Evolutionary conservation across 2,888 invertebrate genomes (phyloP).

Genomic region (Shargacucullia verbasci): DNA sequence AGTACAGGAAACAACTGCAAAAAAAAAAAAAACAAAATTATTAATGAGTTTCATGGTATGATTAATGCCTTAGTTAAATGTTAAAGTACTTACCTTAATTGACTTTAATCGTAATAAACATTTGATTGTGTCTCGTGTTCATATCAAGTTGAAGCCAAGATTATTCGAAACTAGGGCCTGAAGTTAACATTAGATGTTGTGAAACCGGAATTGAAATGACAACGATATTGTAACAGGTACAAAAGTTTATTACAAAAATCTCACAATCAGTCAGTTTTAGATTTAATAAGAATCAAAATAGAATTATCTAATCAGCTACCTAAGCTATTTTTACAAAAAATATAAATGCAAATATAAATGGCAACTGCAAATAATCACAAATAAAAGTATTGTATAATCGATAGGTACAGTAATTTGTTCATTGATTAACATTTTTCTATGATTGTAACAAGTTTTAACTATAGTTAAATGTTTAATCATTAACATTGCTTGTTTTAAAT

Average conservation of each 20-base stretch:
- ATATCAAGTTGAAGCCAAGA: too few relatives aligned
- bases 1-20: too few relatives aligned
- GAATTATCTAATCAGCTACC: conserved; percentile 42
- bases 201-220: neutral
- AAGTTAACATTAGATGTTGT: neutral
- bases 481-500: too few relatives aligned
- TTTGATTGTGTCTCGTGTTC: too few relatives aligned
- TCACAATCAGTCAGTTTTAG: conserved; percentile 71
- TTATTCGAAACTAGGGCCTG: too few relatives aligned
- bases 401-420: neutral
- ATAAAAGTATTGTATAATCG: conserved; percentile 8
- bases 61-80: too few relatives aligned
- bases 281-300: conserved; percentile 52
- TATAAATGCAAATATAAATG: conserved; percentile 54
- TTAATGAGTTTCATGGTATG: too few relatives aligned
- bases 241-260: conserved; percentile 77
- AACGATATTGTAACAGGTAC: conserved; percentile 72
- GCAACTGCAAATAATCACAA: conserved; percentile 45
- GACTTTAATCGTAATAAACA: too few relatives aligned
- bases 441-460: too few relatives aligned
- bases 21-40: too few relatives aligned
- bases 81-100: too few relatives aligned
- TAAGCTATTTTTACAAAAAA: conserved; percentile 31
- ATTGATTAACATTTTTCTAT: neutral
- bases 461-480: too few relatives aligned